These are phyloP conservation scores for Hipparchia semele DNA, from an alignment of 2,888 invertebrate species.

Conservation along the genomic window DNA sequence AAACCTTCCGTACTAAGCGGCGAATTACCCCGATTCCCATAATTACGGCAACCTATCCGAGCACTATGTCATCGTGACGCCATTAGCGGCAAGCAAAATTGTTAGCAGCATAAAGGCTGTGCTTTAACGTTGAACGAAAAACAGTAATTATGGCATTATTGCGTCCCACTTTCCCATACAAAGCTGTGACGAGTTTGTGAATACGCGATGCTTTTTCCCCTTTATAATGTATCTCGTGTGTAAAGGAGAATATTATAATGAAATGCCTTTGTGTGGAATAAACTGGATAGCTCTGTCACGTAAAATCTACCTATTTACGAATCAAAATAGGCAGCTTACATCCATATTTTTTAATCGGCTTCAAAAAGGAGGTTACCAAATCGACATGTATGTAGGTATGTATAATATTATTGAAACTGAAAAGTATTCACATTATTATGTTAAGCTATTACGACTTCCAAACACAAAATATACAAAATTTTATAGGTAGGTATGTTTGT, in stretches of 20 bases:
- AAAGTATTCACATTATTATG: too few relatives aligned
- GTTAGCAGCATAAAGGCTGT: conserved; percentile 53
- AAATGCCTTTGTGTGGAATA: conserved; percentile 16
- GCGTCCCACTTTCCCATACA: conserved; percentile 35
- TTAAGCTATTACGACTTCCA: too few relatives aligned
- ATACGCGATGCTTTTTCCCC: conserved; percentile 12
- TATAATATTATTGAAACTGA: too few relatives aligned
- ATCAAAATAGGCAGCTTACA: too few relatives aligned
- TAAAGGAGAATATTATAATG: conserved; percentile 7
- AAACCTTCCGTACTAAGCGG: conserved; percentile 60
- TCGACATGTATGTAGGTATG: too few relatives aligned
- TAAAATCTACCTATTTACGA: background rate
- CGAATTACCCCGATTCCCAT: conserved; percentile 77
- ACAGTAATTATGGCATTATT: conserved; percentile 40
- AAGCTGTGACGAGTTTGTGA: conserved; percentile 24
- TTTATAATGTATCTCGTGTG: conserved; percentile 14
- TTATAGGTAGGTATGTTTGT: too few relatives aligned
- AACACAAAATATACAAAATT: too few relatives aligned
- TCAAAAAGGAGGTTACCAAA: too few relatives aligned
- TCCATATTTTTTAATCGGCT: too few relatives aligned
- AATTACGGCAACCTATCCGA: conserved; percentile 74
- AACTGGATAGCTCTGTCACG: background rate
- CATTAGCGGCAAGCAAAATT: conserved; percentile 76
- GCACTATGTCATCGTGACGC: conserved; percentile 78
- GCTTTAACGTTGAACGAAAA: conserved; percentile 41